Evolutionary conservation across 2,888 invertebrate species (phyloP).

Genomic region (Tiliacea citrago): DNA sequence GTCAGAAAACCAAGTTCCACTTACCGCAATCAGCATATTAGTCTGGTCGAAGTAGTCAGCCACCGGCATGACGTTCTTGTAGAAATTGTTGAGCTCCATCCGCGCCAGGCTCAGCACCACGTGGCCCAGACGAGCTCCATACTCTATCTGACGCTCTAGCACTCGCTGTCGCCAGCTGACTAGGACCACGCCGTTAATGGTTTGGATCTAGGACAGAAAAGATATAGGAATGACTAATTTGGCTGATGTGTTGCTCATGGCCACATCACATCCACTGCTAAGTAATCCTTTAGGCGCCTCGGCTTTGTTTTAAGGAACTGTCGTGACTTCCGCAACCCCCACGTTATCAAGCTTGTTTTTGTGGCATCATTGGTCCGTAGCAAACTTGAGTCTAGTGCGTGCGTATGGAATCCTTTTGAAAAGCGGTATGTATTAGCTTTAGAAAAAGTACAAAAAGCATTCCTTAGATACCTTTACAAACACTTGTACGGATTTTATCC

Average conservation of each 20-base stretch:
- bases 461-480: too few relatives aligned
- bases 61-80: slow-evolving; percentile 96
- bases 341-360: too few relatives aligned
- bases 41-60: slow-evolving; percentile 97
- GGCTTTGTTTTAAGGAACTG: too few relatives aligned
- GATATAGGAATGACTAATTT: neutral
- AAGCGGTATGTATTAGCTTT: too few relatives aligned
- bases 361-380: too few relatives aligned
- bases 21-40: slow-evolving; percentile 91
- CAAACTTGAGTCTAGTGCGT: too few relatives aligned
- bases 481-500: too few relatives aligned
- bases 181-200: slow-evolving; percentile 96
- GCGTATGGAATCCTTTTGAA: too few relatives aligned
- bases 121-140: slow-evolving; percentile 96
- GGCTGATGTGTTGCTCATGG: neutral
- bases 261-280: too few relatives aligned
- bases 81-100: slow-evolving; percentile 97
- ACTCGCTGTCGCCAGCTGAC: slow-evolving; percentile 97
- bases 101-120: slow-evolving; percentile 94
- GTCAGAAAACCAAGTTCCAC: slow-evolving; percentile 47
- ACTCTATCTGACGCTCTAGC: slow-evolving; percentile 96
- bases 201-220: slow-evolving; percentile 93
- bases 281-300: too few relatives aligned
- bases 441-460: too few relatives aligned
- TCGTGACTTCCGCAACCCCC: too few relatives aligned